phyloP scores from a whole-genome alignment of 1,140 invertebrate genomes.

The Lutraria rhynchaena region DNA sequence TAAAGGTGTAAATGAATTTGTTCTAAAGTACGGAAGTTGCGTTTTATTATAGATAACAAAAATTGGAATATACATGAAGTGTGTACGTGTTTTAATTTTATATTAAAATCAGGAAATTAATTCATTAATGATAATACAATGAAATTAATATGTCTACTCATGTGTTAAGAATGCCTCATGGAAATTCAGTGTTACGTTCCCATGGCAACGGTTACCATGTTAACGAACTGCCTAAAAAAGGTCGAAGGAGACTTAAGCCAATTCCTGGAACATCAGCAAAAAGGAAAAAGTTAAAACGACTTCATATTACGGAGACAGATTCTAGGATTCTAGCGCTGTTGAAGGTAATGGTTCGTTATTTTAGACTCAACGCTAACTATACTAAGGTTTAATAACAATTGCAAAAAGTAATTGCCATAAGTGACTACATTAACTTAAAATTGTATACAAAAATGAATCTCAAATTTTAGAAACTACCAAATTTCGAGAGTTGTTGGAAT shows the following conservation, averaged over 20 bases:
- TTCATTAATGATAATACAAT: too few species aligned
- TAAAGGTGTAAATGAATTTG: too few species aligned
- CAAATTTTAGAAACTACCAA: too few species aligned
- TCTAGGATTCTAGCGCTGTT: conserved; percentile 43
- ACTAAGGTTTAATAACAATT: not conserved
- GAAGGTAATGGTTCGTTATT: conserved; percentile 17
- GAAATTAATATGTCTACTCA: conserved; percentile 19
- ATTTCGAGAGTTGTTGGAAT: too few species aligned
- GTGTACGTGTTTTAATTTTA: too few species aligned
- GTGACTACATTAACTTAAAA: too few species aligned
- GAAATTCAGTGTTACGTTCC: not conserved
- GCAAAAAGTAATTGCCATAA: too few species aligned
- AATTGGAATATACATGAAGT: too few species aligned
- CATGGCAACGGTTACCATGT: not conserved
- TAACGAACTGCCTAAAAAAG: not conserved
- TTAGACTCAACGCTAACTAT: not conserved
- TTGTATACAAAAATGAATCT: too few species aligned
- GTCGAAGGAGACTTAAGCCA: conserved; percentile 6
- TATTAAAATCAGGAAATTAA: too few species aligned
- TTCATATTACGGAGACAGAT: conserved; percentile 32
- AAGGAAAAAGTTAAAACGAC: conserved; percentile 39
- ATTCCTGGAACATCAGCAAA: conserved; percentile 1
- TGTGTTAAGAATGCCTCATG: conserved; percentile 16
- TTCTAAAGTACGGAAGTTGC: too few species aligned
- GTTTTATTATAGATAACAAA: too few species aligned